Evolutionary conservation across 2,113 vertebrate genomes (phyloP), one percentile per base, ranked within the genome.

Genomic region (Turnix velox): DNA sequence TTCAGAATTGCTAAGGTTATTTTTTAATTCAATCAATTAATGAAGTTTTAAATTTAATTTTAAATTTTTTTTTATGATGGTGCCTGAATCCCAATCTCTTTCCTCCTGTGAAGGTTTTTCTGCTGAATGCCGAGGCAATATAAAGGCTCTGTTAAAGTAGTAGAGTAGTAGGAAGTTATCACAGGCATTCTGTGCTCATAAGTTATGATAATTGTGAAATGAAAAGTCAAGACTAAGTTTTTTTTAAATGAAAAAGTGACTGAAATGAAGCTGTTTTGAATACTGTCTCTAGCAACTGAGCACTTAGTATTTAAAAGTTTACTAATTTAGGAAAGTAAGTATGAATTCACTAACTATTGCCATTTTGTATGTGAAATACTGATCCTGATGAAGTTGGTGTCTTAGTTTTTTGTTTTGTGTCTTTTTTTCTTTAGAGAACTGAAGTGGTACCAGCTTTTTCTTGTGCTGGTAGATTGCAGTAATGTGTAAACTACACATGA

Each of bases 211-310:
- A 80, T 92, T 88, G 9, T 79, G 23, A 82, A 95, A 33, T 72
- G 62, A 82, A 94, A 85, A 71, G 61, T 43, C 79, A 84, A 92
- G 93, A 55, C 10, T 9, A 81, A 77, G 46, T 43, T 72, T 95
- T 90, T 88, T 72, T 95, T 90, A 85, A 75, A 77, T 83, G 91
- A 94, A 77, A 52, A 76, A 75, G n/a, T 81, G 52, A 87, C 55
- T 78, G 62, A 90, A 78, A 20, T 80, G 80, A 80, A 90, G 31
- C 67, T 91, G 73, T 86, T n/a, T n/a, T 86, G 80, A 74, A 61
- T 87, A 45, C 79, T 85, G 43, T 71, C 22, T 91, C 20, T 87
- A 77, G 33, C 76, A 94, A 73, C 68, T 85, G 67, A 84, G 40
- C 7, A 67, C 28, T 90, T 84, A 22, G 15, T 84, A 37, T 79